Conservation (phyloP, 2,113 vertebrate species). For the Thryonomys swinderianus region DNA sequence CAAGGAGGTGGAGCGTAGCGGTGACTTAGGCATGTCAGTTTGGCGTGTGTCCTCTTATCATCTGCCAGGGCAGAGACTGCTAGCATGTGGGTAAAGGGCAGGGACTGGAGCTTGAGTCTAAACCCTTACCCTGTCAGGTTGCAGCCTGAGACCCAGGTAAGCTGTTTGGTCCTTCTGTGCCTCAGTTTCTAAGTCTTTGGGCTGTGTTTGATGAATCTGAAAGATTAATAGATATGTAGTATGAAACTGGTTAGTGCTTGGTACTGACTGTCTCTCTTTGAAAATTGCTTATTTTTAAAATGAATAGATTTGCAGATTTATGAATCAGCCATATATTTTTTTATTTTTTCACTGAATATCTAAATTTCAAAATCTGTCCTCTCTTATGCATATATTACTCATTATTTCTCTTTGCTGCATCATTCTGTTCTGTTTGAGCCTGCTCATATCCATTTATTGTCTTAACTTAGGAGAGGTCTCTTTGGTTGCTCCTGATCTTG, state of each 20-base stretch:
- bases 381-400: background rate
- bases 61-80: background rate
- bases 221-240: background rate
- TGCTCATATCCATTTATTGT: background rate
- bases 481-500: background rate
- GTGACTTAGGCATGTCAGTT: too few relatives aligned
- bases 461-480: background rate
- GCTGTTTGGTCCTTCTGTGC: background rate
- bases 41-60: too few relatives aligned
- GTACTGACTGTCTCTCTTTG: background rate
- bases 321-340: background rate
- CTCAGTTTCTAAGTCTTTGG: background rate
- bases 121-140: background rate
- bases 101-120: too few relatives aligned
- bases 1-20: too few relatives aligned
- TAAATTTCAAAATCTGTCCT: background rate
- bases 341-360: background rate
- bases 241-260: background rate
- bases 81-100: background rate
- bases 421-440: background rate
- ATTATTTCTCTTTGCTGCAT: background rate
- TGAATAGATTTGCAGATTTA: background rate
- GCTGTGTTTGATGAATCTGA: background rate
- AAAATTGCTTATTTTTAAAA: slow-evolving; percentile 13
- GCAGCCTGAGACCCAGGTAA: background rate